These are phyloP conservation scores for Clivina fossor DNA, from an alignment of 2,888 invertebrate species.

Conservation along the genomic window DNA sequence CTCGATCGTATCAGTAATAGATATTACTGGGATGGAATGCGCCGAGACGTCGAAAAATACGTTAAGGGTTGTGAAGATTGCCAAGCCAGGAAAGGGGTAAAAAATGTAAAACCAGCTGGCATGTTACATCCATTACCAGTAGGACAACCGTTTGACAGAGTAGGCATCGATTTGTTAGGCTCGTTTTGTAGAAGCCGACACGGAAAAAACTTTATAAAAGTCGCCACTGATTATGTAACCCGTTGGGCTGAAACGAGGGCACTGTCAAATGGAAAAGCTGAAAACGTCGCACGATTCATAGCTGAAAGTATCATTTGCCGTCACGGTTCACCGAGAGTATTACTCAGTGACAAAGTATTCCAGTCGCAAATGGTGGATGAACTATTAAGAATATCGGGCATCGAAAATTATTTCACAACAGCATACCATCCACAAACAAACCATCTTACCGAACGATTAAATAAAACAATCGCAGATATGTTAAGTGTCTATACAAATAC, in stretches of 20 bases:
- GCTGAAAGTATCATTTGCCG: constrained; percentile 28
- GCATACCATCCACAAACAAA: constrained; percentile 29
- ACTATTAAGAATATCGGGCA: constrained; percentile 39
- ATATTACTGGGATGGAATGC: constrained; percentile 38
- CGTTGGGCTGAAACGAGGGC: constrained; percentile 39
- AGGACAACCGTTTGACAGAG: constrained; percentile 35
- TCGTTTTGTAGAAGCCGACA: constrained; percentile 37
- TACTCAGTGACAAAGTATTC: constrained; percentile 32
- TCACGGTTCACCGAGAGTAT: constrained; percentile 16
- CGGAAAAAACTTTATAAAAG: constrained; percentile 40
- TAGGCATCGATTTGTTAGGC: constrained; percentile 40
- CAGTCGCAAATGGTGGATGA: constrained; percentile 38
- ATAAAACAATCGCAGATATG: too few species aligned
- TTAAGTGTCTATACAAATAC: constrained; percentile 10
- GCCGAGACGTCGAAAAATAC: constrained; percentile 36
- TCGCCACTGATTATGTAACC: constrained; percentile 43
- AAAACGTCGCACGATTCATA: constrained; percentile 35
- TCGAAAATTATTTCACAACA: constrained; percentile 14
- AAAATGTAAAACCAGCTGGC: constrained; percentile 34
- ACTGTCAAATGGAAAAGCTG: constrained; percentile 36
- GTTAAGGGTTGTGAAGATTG: constrained; percentile 37
- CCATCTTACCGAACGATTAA: constrained; percentile 40
- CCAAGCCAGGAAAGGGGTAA: constrained; percentile 37
- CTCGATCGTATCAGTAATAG: constrained; percentile 29
- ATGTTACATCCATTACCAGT: constrained; percentile 29